These are phyloP conservation scores for Trissonchulus latispiculum DNA, from an alignment of 2,888 invertebrate genomes.

Conservation along the genomic window DNA sequence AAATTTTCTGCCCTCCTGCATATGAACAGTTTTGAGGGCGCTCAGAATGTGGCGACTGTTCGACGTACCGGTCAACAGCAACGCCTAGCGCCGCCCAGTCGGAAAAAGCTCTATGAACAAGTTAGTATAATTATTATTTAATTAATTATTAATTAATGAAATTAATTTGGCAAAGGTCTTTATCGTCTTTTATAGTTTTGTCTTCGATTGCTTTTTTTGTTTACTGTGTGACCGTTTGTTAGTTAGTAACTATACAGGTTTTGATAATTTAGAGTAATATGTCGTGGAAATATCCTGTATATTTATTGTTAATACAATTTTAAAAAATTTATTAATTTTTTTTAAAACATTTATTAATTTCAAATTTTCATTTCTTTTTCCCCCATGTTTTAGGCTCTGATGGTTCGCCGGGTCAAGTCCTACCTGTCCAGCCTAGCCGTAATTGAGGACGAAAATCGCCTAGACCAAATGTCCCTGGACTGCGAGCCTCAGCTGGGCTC, in stretches of 20 bases:
- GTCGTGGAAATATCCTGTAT: not conserved
- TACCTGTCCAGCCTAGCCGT: conserved; percentile 85
- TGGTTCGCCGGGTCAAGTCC: conserved; percentile 91
- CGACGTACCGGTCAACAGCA: conserved; percentile 23
- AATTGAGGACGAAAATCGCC: conserved; percentile 75
- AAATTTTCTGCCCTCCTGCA: conserved; percentile 36
- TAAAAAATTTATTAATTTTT: not conserved
- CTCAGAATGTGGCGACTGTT: conserved; percentile 35
- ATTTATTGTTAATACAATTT: not conserved
- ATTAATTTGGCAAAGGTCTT: not conserved
- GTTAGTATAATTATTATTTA: conserved; percentile 15
- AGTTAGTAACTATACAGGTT: no score
- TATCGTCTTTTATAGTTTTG: conserved; percentile 7
- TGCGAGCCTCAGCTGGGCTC: conserved; percentile 58
- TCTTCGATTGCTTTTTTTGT: conserved; percentile 20
- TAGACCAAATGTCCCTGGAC: conserved; percentile 76
- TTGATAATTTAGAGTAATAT: no score
- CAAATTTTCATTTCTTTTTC: conserved; percentile 12
- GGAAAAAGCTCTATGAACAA: conserved; percentile 41
- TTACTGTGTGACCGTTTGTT: no score
- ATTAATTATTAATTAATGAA: not conserved
- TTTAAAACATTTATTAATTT: not conserved
- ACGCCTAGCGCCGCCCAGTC: conserved; percentile 17
- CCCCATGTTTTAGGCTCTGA: no score
- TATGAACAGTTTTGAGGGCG: conserved; percentile 37